Base-by-base conservation (phyloP, 2,888 invertebrate species). In the Lobophora halterata region DNA sequence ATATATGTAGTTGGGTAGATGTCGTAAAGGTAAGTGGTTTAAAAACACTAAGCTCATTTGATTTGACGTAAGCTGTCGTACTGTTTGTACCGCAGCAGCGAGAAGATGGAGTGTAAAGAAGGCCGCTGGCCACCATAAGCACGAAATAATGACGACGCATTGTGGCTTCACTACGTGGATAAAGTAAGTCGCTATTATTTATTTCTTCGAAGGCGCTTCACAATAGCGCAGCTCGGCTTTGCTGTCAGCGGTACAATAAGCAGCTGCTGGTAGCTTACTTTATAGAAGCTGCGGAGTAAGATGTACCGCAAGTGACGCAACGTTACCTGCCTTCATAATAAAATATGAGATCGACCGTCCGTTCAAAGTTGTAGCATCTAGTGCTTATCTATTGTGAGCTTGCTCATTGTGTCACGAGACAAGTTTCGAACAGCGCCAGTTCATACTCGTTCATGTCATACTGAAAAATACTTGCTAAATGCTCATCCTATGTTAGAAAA, bases 221-320 rank as follows among this genome's bases (percentile, higher is more conserved):
- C 82, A 85, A 85, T 79, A 54, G 78, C 57, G 71, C 62, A 71
- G 71, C 67, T 66, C 62, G 69, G 78, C 79, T 81, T 79, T 74
- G 70, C 78, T 74, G 80, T 77, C 82, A 76, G 70, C 68, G 66
- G 75, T 83, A 82, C 79, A 85, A 83, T 82, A 79, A 79, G 75
- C 76, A 79, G 74, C 75, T 73, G 71, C 62, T 69, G 65, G 64
- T 57, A 64, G 71, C 73, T 72, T 75, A 77, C 74, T 78, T 73
- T 74, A 65, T 65, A 52, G 59, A 40, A 66, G 64, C 62, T 59
- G 58, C 59, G 58, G 58, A 70, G 60, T 71, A 75, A 77, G 72
- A 75, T 60, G 70, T 67, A 64, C 66, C 61, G 54, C 55, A 65
- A 71, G 75, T 73, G 75, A 79, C 68, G 66, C 69, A 65, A 73